These are phyloP conservation scores for Drosophila nannoptera DNA, from an alignment of 1,140 invertebrate genomes.

Conservation along the genomic window DNA sequence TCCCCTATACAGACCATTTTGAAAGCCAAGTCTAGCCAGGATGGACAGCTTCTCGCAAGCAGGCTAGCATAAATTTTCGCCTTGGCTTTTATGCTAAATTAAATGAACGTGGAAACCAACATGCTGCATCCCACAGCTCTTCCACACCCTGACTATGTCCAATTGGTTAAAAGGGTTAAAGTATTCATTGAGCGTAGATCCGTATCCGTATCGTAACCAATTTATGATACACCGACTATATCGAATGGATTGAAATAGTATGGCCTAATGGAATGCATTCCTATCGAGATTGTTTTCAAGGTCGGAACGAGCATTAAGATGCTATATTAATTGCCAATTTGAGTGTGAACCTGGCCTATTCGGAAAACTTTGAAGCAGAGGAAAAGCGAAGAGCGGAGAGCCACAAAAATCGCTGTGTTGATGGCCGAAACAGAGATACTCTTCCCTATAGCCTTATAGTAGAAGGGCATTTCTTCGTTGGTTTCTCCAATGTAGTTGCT, in stretches of 20 bases:
- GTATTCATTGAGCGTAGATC: too few species aligned
- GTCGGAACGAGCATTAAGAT: constrained; percentile 28
- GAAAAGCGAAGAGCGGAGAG: neutral
- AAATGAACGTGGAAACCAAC: constrained; percentile 41
- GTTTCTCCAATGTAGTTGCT: neutral
- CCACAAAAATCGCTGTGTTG: neutral
- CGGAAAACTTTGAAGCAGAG: constrained; percentile 9
- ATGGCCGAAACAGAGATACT: neutral
- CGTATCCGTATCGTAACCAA: too few species aligned
- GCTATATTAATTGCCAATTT: constrained; percentile 57
- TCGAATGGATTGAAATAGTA: too few species aligned
- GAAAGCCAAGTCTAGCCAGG: constrained; percentile 21
- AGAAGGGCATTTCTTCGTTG: too few species aligned
- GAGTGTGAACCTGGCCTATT: constrained; percentile 3
- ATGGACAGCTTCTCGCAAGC: constrained; percentile 19
- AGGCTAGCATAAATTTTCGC: constrained; percentile 28
- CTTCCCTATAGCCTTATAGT: too few species aligned
- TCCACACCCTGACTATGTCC: neutral
- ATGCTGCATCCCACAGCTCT: constrained; percentile 10
- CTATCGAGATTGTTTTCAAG: neutral
- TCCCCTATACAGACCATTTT: neutral
- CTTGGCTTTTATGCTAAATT: constrained; percentile 67
- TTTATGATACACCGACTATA: too few species aligned
- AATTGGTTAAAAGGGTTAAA: too few species aligned
- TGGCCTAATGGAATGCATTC: too few species aligned